Base-by-base conservation (phyloP, 2,113 vertebrate genomes). In the Neolamprologus modestus region DNA sequence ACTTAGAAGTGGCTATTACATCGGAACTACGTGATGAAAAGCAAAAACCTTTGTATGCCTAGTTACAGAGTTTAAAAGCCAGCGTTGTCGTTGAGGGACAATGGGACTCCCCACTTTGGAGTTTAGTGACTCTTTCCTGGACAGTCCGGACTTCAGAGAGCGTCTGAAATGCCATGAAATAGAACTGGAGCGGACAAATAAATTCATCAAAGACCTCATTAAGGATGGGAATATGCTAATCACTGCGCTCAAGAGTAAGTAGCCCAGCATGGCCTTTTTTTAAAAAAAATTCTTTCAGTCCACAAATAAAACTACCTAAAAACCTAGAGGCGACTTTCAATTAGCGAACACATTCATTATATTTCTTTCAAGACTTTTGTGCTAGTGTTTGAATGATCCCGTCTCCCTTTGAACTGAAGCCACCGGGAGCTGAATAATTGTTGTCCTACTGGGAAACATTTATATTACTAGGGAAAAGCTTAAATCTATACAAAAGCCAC, bases 61-160 rank as follows among this genome's bases (percentile, higher is more conserved):
- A 88, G 87, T 61, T 83, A 19, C 2, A 35, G 14, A 83, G 84
- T 82, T 33, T 87, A 37, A 76, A 61, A 53, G 53, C 53, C 54
- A 79, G 2, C 9, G 26, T 61, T 3, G 52, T 26, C 35, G 45
- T n/a, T 54, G 47, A 7, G 87, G 13, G 17, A 90, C 81, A 17
- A 99, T 99, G 98, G 98, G 98, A 88, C 96, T 99, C 91, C 98
- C 98, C 45, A 98, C 98, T 16, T 91, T 99, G 97, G 98, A 99
- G 96, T 99, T 99, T 95, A 99, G 97, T 78, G 98, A 99, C 91
- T 99, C 98, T 47, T 98, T 98, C 89, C 92, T 99, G 96, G 98
- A 99, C 96, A 98, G 98, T 28, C 98, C 98, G n/a, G 98, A 98
- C 87, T 99, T 99, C 96, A 97, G 98, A 95, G 98, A 99, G 94